Percentiles rank a stretch among this genome's conserved stretches.
These are phyloP conservation scores for Camelus bactrianus DNA, from an alignment of 2,113 vertebrate species.

Conservation along the genomic window DNA sequence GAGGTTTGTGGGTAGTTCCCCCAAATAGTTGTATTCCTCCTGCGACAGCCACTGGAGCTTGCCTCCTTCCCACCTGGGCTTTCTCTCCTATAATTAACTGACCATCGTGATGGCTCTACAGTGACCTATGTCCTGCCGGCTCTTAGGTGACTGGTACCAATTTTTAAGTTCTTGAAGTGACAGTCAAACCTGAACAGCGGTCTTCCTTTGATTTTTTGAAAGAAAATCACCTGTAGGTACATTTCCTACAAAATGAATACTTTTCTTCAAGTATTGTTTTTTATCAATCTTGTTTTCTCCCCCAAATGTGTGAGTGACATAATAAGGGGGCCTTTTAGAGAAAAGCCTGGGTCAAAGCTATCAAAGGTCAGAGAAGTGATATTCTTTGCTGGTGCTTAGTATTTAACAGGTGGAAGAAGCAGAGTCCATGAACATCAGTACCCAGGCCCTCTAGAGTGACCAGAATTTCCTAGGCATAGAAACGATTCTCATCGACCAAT, in stretches of 20 bases:
- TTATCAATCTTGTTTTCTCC: neutral
- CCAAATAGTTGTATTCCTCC: neutral
- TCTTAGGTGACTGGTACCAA: neutral
- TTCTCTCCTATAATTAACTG: neutral
- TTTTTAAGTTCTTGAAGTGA: neutral
- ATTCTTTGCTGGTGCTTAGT: neutral
- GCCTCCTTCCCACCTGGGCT: neutral
- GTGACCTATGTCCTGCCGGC: neutral
- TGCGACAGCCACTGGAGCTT: too few species aligned
- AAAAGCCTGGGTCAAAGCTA: neutral
- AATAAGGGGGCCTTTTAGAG: neutral
- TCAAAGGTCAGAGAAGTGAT: neutral
- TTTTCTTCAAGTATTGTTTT: neutral
- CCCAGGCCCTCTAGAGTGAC: neutral
- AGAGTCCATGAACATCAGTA: neutral
- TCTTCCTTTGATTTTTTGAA: neutral
- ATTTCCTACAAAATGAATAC: neutral
- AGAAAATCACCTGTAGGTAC: neutral
- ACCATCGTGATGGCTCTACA: accelerated
- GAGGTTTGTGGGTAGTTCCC: neutral
- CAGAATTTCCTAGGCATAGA: neutral
- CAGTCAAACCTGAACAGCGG: neutral
- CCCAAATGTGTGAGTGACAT: neutral
- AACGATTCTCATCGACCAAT: neutral
- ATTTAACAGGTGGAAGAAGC: neutral